Conservation (phyloP, 2,888 invertebrate species). For the Molorchus minor region DNA sequence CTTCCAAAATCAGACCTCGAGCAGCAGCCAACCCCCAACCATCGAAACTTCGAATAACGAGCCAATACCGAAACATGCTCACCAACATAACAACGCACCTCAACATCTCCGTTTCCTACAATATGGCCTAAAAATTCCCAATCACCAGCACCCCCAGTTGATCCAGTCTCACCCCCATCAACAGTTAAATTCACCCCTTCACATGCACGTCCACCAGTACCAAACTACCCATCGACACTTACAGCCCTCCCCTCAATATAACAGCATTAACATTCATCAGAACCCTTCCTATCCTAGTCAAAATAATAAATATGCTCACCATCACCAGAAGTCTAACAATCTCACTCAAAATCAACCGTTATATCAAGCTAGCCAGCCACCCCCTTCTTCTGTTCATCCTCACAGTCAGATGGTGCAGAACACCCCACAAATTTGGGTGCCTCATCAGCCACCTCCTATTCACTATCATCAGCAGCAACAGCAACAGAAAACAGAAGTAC, state of each 20-base stretch:
- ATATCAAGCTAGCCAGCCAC: conserved; percentile 40
- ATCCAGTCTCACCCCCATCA: conserved; percentile 61
- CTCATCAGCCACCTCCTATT: conserved; percentile 53
- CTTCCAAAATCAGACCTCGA: conserved; percentile 49
- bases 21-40: too few relatives aligned
- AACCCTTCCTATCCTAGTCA: conserved; percentile 36
- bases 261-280: conserved; percentile 44
- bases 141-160: conserved; percentile 61
- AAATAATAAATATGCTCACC: conserved; percentile 36
- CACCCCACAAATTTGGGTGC: conserved; percentile 55
- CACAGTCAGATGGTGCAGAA: conserved; percentile 51
- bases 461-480: conserved; percentile 57
- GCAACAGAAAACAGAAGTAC: conserved; percentile 41
- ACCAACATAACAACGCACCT: conserved; percentile 67
- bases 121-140: conserved; percentile 68
- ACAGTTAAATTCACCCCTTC: conserved; percentile 64
- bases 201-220: conserved; percentile 54
- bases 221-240: conserved; percentile 48
- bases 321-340: conserved; percentile 34
- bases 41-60: conserved; percentile 49
- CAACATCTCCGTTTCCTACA: conserved; percentile 67
- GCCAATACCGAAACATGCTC: conserved; percentile 64
- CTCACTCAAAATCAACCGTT: conserved; percentile 40
- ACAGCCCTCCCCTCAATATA: conserved; percentile 46
- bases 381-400: conserved; percentile 47